phyloP scores from a whole-genome alignment of 1,140 invertebrate species.

The Hormaphis cornu region DNA sequence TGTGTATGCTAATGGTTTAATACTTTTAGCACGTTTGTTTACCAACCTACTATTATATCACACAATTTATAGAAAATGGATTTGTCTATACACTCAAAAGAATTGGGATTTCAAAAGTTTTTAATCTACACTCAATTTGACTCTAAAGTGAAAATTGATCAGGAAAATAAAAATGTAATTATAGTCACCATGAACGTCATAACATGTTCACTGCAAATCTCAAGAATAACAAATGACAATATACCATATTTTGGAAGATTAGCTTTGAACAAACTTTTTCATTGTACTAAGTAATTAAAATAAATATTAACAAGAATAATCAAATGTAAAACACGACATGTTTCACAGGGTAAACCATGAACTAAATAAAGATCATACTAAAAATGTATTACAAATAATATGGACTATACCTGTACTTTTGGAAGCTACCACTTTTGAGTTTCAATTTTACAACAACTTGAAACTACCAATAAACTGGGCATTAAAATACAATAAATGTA shows the following conservation, averaged over 20 bases:
- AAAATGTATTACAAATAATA: neutral
- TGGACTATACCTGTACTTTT: neutral
- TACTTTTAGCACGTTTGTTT: neutral
- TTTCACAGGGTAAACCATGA: neutral
- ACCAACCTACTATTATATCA: neutral
- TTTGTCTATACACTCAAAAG: neutral
- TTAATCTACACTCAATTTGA: neutral
- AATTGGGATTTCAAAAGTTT: neutral
- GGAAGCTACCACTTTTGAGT: neutral
- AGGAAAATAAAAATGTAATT: neutral
- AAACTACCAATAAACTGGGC: neutral
- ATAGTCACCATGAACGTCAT: neutral
- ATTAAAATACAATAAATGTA: neutral
- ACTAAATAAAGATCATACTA: neutral
- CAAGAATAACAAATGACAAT: neutral
- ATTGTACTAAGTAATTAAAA: neutral
- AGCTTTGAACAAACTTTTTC: constrained; percentile 8
- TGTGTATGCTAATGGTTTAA: neutral
- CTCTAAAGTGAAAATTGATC: neutral
- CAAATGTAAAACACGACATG: neutral
- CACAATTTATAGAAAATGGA: constrained; percentile 1
- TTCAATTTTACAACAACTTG: neutral
- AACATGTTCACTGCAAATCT: neutral
- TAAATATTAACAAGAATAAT: neutral
- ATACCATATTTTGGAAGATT: constrained; percentile 18